Conservation (phyloP, 2,113 vertebrate species). For the Dipodomys merriami region DNA sequence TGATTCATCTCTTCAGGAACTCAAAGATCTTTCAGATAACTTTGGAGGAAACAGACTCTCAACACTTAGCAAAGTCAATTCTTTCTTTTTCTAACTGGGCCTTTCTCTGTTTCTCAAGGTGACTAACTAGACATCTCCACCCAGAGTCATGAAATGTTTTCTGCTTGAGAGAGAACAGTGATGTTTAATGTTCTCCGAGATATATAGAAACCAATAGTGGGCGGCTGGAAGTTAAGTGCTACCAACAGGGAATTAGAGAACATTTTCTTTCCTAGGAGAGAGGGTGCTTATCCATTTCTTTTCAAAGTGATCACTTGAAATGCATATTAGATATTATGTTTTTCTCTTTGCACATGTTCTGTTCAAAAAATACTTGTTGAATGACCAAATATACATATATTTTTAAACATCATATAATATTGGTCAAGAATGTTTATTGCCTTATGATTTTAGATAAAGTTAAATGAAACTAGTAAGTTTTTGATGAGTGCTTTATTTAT, state of each 20-base stretch:
- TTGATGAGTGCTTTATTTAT: background rate
- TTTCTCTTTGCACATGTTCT: conserved; percentile 25
- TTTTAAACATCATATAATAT: conserved; percentile 11
- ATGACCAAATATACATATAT: background rate
- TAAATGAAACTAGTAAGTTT: background rate
- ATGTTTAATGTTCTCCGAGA: background rate
- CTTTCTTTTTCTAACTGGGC: conserved; percentile 19
- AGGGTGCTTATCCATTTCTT: background rate
- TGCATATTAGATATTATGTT: background rate
- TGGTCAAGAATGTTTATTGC: background rate
- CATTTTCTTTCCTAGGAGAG: conserved; percentile 62
- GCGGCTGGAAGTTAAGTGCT: conserved; percentile 41
- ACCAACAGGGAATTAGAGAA: conserved; percentile 65
- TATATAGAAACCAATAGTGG: conserved; percentile 52
- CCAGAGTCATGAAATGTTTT: conserved; percentile 59
- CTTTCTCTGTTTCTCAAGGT: conserved; percentile 61
- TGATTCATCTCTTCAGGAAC: conserved; percentile 16
- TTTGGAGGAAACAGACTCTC: background rate
- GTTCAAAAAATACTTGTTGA: conserved; percentile 42
- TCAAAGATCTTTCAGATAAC: conserved; percentile 47
- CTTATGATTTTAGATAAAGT: conserved; percentile 44
- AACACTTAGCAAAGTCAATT: background rate
- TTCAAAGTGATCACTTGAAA: conserved; percentile 28
- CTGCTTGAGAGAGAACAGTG: conserved; percentile 50
- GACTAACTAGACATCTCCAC: conserved; percentile 66